Conservation (phyloP, 2,797 vertebrate species). For the Ptychadena robeensis region DNA sequence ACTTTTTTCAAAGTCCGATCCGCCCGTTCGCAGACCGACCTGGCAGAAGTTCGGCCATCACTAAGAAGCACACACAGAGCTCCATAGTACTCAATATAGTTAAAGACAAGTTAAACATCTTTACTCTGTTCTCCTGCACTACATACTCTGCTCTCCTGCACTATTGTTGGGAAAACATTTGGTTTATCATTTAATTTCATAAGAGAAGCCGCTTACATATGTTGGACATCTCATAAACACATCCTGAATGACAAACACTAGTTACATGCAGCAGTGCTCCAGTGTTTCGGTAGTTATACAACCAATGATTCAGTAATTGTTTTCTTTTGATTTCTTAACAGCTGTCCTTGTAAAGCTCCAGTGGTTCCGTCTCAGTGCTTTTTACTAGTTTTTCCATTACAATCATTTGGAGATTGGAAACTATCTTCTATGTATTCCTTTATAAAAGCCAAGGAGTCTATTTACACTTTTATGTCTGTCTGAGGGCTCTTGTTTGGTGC, state of each 20-base stretch:
- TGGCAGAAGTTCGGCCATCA: no score
- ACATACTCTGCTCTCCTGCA: slow-evolving; percentile 6
- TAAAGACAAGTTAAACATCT: slow-evolving; percentile 8
- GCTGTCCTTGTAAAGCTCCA: slow-evolving; percentile 48
- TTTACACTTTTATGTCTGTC: background rate
- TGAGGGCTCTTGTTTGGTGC: background rate
- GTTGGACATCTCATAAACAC: slow-evolving; percentile 33
- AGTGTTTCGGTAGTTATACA: slow-evolving; percentile 26
- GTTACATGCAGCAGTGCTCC: background rate
- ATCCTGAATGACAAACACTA: slow-evolving; percentile 26
- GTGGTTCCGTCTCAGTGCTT: slow-evolving; percentile 8
- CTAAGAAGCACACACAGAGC: no score
- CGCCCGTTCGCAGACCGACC: no score
- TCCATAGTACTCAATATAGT: no score
- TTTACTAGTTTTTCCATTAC: slow-evolving; percentile 22
- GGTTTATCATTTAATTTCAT: slow-evolving; percentile 15
- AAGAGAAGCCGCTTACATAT: slow-evolving; percentile 26
- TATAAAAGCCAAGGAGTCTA: background rate
- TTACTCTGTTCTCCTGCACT: slow-evolving; percentile 1
- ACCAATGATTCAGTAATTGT: slow-evolving; percentile 39
- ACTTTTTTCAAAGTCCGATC: no score
- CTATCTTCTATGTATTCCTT: slow-evolving; percentile 11
- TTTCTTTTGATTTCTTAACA: slow-evolving; percentile 49
- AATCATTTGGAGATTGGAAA: slow-evolving; percentile 4
- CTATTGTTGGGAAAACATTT: slow-evolving; percentile 17